Percentiles rank a stretch among this genome's conserved stretches.
These are phyloP conservation scores for Syrmaticus mikado DNA, from an alignment of 2,113 vertebrate genomes.

Conservation along the genomic window DNA sequence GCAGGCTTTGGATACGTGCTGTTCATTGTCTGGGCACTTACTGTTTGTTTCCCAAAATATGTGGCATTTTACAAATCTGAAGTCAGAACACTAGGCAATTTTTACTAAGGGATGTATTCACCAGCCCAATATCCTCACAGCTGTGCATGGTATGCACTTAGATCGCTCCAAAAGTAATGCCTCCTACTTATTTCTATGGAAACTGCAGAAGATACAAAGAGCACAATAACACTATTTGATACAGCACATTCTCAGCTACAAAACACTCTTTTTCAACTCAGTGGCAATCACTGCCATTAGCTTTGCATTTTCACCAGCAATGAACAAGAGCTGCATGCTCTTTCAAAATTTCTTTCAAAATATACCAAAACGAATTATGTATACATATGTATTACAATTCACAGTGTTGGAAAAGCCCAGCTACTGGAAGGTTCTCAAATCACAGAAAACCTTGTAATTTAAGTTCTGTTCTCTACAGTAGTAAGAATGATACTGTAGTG, in stretches of 20 bases:
- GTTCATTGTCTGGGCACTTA: not conserved
- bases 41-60: not conserved
- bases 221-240: too few relatives aligned
- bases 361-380: not conserved
- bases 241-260: too few relatives aligned
- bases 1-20: not conserved
- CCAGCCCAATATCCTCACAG: not conserved
- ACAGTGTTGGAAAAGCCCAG: not conserved
- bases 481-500: rapidly evolving
- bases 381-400: not conserved
- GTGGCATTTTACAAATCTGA: not conserved
- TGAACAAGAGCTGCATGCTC: too few relatives aligned
- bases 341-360: not conserved
- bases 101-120: not conserved
- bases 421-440: not conserved
- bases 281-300: too few relatives aligned
- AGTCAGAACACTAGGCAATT: not conserved
- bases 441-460: not conserved
- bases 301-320: too few relatives aligned
- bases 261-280: too few relatives aligned
- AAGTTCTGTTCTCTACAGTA: not conserved
- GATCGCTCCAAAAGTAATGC: too few relatives aligned
- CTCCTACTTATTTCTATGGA: too few relatives aligned
- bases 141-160: not conserved
- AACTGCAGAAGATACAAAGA: too few relatives aligned